These are phyloP conservation scores for Dunckerocampus dactyliophorus DNA, from an alignment of 2,113 vertebrate species.

Conservation along the genomic window DNA sequence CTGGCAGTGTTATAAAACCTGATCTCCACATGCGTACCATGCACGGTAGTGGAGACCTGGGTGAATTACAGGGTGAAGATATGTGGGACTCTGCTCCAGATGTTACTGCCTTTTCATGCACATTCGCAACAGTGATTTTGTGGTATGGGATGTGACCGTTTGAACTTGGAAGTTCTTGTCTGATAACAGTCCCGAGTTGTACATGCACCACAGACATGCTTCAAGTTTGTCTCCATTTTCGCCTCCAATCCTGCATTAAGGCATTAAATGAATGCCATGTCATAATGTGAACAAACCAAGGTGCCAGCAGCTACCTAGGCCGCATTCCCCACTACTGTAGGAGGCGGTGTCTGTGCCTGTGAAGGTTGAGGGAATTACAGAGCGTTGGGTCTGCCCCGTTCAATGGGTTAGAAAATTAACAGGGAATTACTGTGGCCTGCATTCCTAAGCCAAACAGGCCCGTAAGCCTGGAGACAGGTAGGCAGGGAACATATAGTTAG, in stretches of 20 bases:
- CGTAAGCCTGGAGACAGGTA: constrained; percentile 56
- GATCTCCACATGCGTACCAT: constrained; percentile 23
- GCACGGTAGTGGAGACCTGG: constrained; percentile 4
- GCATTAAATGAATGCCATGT: constrained; percentile 23
- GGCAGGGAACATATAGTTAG: constrained; percentile 37
- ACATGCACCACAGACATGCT: constrained; percentile 4
- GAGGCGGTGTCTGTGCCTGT: constrained; percentile 27
- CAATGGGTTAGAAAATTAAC: constrained; percentile 74
- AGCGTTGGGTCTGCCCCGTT: constrained; percentile 60
- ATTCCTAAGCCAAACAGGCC: constrained; percentile 59
- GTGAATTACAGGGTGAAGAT: constrained; percentile 1
- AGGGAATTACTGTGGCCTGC: constrained; percentile 69
- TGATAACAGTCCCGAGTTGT: background rate
- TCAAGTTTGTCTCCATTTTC: constrained; percentile 8
- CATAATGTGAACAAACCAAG: constrained; percentile 20
- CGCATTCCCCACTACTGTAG: constrained; percentile 27
- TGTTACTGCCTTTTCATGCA: constrained; percentile 11
- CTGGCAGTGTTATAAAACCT: constrained; percentile 36
- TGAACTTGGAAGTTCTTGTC: background rate
- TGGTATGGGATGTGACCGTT: background rate
- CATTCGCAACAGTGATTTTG: background rate
- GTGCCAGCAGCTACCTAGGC: constrained; percentile 16
- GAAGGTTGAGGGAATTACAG: constrained; percentile 48
- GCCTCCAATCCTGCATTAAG: constrained; percentile 8
- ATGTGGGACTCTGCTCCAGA: constrained; percentile 3